Evolutionary conservation across 2,113 vertebrate genomes (phyloP).

Genomic region (Colius striatus): DNA sequence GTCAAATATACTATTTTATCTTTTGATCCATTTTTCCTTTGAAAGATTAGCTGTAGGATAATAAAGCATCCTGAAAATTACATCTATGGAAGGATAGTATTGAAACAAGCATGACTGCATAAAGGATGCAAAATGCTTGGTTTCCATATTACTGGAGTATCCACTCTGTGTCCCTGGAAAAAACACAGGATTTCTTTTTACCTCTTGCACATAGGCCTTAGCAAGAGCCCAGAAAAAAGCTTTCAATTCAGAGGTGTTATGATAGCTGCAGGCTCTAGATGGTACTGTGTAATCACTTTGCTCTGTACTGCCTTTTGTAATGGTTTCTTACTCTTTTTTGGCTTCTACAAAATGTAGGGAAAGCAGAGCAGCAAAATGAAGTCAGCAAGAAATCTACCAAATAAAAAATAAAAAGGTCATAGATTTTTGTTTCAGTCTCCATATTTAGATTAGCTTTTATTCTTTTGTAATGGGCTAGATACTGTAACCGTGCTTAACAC

Average conservation of each 20-base stretch:
- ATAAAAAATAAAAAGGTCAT: slow-evolving; percentile 9
- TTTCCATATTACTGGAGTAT: not conserved
- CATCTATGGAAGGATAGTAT: not conserved
- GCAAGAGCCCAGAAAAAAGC: not conserved
- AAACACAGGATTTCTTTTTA: not conserved
- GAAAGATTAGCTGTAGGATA: not conserved
- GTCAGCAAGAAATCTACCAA: slow-evolving; percentile 20
- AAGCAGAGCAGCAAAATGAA: slow-evolving; percentile 37
- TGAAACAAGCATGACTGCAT: not conserved
- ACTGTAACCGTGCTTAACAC: slow-evolving; percentile 35
- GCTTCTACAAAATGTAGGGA: slow-evolving; percentile 26
- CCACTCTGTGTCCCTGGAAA: not conserved
- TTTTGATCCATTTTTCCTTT: not conserved
- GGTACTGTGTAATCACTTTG: slow-evolving; percentile 45
- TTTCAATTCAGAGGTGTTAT: not conserved
- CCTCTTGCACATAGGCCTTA: not conserved
- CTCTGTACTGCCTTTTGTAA: not conserved
- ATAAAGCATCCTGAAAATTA: not conserved
- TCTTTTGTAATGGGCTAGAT: not conserved
- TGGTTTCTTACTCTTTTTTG: not conserved
- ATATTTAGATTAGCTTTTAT: slow-evolving; percentile 50
- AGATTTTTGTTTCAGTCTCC: slow-evolving; percentile 48
- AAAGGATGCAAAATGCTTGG: not conserved
- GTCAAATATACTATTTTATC: not conserved
- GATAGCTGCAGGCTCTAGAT: slow-evolving; percentile 53